Percentiles rank a stretch among this genome's conserved stretches.
Evolutionary conservation across 1,140 invertebrate genomes (phyloP).

Genomic region (Zaprionus davidi): DNA sequence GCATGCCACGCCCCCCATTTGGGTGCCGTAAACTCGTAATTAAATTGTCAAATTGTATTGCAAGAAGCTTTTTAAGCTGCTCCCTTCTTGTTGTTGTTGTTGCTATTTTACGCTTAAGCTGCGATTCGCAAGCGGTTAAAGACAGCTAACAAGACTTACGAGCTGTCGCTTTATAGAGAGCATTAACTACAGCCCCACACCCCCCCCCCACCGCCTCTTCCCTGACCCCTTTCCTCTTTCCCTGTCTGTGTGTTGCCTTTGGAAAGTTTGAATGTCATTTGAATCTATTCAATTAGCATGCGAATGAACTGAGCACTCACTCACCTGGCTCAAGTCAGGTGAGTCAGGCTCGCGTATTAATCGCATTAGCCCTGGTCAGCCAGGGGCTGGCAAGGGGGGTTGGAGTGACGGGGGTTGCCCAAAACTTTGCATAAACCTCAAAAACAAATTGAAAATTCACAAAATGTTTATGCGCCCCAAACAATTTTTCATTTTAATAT

Average conservation of each 20-base stretch:
- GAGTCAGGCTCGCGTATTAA: conserved; percentile 10
- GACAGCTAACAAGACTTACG: conserved; percentile 13
- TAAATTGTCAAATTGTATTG: conserved; percentile 37
- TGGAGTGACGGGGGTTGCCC: too few relatives aligned
- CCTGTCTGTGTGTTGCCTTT: neutral
- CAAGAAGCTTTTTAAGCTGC: neutral
- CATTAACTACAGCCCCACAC: neutral
- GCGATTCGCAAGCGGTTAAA: conserved; percentile 27
- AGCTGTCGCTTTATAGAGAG: neutral
- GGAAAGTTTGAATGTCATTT: neutral
- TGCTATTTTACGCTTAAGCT: neutral
- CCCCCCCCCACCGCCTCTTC: too few relatives aligned
- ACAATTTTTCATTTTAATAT: conserved; percentile 50
- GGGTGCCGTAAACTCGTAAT: conserved; percentile 22
- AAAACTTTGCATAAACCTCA: conserved; percentile 29
- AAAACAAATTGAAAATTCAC: conserved; percentile 67
- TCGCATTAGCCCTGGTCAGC: neutral
- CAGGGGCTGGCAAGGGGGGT: neutral
- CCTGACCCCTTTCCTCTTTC: neutral
- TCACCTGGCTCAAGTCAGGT: conserved; percentile 23
- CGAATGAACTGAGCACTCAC: conserved; percentile 16
- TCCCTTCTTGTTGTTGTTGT: neutral
- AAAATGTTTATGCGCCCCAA: conserved; percentile 41
- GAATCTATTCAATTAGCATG: conserved; percentile 23
- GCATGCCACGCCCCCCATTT: conserved; percentile 21